Base-by-base conservation (phyloP, 2,888 invertebrate genomes). In the Griposia aprilina region DNA sequence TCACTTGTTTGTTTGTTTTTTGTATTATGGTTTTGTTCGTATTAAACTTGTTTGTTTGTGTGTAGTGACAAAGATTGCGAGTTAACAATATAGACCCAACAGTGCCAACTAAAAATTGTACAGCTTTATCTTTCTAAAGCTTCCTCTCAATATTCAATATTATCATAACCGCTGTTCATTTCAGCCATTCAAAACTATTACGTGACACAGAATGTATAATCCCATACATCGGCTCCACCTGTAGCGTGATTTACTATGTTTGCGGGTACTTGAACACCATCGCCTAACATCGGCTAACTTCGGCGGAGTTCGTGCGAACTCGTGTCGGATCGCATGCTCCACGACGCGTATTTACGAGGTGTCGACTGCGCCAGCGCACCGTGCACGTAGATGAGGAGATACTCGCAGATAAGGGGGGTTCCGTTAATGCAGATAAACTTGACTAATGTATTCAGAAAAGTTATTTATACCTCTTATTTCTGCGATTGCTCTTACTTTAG, bases 281-380 rank as follows among this genome's bases (percentile, higher is more conserved):
- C 83, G 63, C 23, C 60, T 41, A 69, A 59, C 80, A 74, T 83
- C 74, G 60, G 66, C 26, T 7, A 68, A 70, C 41, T 80, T 79
- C 76, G 71, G 62, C 15, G 26, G 30, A 70, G 41, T 84, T 77
- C 76, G 81, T 87, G 87, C 81, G 81, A 80, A 87, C 66, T 78
- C 62, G 75, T 82, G 86, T 82, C 70, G 86, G 76, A 65, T 59
- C 74, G 76, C 74, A 76, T 77, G 70, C 75, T 67, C 75, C 67
- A 52, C 68, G 82, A 73, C 63, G 67, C 59, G 78, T 88, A 88
- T 88, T 86, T 86, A 86, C 86, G 86, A 88, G 83, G 86, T 86
- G 86, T 80, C 82, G 88, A 76, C 70, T 76, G 76, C 78, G 74
- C 76, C 10, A 11, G 20, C 85, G 82, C 78, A 80, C 78, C 62